Conservation (phyloP, 2,113 vertebrate genomes). For the Bambusicola thoracicus region DNA sequence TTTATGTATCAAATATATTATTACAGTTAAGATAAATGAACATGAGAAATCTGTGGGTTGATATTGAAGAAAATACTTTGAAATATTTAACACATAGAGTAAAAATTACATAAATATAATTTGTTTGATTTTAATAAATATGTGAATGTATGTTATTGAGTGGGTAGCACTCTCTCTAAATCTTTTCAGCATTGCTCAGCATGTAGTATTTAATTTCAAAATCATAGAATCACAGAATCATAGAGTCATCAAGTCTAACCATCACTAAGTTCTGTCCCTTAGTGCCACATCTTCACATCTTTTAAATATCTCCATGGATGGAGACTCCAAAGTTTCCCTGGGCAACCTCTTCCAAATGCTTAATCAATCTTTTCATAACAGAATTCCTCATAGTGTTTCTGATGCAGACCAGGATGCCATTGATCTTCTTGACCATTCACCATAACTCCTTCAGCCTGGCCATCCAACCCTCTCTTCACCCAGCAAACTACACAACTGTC, state of each 20-base stretch:
- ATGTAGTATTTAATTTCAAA: not conserved
- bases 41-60: not conserved
- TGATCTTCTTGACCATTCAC: not conserved
- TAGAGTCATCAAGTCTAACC: not conserved
- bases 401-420: not conserved
- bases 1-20: not conserved
- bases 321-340: not conserved
- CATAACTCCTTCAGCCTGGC: not conserved
- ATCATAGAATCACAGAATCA: not conserved
- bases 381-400: not conserved
- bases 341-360: not conserved
- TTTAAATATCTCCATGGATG: not conserved
- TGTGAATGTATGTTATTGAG: not conserved
- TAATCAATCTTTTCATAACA: not conserved
- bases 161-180: not conserved
- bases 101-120: not conserved
- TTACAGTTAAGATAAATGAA: not conserved
- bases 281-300: not conserved
- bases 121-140: not conserved
- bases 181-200: not conserved
- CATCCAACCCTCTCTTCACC: not conserved
- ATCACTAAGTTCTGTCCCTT: not conserved
- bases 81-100: not conserved
- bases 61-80: not conserved
- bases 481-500: not conserved